Conservation (phyloP, 2,113 vertebrate genomes). For the Dicerorhinus sumatrensis region DNA sequence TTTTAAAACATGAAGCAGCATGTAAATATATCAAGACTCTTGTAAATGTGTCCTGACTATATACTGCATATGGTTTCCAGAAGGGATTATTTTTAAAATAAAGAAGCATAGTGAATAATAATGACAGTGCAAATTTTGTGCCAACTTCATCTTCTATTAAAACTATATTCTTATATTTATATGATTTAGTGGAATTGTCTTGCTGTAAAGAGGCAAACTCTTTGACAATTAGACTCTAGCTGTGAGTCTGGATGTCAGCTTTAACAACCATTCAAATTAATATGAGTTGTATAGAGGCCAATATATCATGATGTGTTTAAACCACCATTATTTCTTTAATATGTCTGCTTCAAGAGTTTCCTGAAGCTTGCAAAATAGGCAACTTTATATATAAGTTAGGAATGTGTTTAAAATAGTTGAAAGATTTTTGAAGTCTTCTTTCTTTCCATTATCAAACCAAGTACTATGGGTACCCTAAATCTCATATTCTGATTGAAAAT, state of each 20-base stretch:
- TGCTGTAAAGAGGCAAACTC: background rate
- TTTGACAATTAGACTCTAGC: background rate
- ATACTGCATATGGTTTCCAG: background rate
- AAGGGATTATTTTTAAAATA: background rate
- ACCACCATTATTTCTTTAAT: constrained; percentile 8
- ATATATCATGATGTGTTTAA: constrained; percentile 37
- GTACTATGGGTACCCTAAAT: background rate
- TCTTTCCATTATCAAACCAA: background rate
- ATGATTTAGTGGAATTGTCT: background rate
- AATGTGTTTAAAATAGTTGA: background rate
- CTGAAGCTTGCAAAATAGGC: background rate
- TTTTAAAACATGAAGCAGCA: background rate
- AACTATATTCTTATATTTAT: background rate
- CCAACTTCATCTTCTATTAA: constrained; percentile 17
- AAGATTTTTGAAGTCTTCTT: background rate
- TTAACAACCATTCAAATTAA: constrained; percentile 41
- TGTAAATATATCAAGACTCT: background rate
- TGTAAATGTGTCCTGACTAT: background rate
- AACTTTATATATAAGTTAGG: background rate
- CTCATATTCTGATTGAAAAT: background rate
- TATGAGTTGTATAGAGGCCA: background rate
- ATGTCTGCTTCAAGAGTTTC: background rate
- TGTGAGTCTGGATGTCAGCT: background rate
- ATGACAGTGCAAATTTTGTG: constrained; percentile 18
- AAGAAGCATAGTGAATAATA: background rate